phyloP scores from a whole-genome alignment of 2,113 vertebrate genomes.

The Rhinolophus sinicus region DNA sequence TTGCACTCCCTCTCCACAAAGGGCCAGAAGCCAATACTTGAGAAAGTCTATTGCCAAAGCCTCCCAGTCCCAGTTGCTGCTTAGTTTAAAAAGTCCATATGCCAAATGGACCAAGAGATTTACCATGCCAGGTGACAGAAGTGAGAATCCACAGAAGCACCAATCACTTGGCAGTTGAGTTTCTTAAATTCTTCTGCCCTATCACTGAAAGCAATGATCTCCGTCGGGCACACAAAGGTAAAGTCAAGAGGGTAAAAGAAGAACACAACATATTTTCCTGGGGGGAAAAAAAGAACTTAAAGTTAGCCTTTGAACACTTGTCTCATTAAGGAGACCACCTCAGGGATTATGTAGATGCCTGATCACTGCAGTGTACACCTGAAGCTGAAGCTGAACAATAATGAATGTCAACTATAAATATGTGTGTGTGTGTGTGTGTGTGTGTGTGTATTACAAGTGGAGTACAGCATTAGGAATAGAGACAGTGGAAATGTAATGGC shows the following conservation, averaged over 20 bases:
- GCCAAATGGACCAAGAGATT: conserved; percentile 58
- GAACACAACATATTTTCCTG: conserved; percentile 96
- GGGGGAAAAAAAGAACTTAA: not conserved
- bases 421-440: no score
- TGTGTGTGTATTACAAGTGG: no score
- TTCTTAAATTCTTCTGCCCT: conserved; percentile 95
- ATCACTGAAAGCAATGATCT: conserved; percentile 98
- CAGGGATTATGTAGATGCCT: no score
- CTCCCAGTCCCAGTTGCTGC: not conserved
- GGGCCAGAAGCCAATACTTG: not conserved
- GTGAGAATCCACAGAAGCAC: conserved; percentile 97
- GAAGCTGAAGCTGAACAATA: no score
- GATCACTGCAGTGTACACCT: no score
- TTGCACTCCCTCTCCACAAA: not conserved
- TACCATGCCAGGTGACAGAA: conserved; percentile 98
- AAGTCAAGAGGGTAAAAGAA: conserved; percentile 99
- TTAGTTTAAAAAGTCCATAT: not conserved
- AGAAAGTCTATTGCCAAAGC: conserved; percentile 34
- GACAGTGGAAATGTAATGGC: no score
- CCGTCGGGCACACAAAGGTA: conserved; percentile 98
- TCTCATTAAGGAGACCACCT: no score
- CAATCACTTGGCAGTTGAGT: conserved; percentile 96
- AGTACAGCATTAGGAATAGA: no score
- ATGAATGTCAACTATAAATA: no score
- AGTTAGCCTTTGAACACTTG: not conserved